Base-by-base conservation (phyloP, 2,113 vertebrate species). In the Myocastor coypus region DNA sequence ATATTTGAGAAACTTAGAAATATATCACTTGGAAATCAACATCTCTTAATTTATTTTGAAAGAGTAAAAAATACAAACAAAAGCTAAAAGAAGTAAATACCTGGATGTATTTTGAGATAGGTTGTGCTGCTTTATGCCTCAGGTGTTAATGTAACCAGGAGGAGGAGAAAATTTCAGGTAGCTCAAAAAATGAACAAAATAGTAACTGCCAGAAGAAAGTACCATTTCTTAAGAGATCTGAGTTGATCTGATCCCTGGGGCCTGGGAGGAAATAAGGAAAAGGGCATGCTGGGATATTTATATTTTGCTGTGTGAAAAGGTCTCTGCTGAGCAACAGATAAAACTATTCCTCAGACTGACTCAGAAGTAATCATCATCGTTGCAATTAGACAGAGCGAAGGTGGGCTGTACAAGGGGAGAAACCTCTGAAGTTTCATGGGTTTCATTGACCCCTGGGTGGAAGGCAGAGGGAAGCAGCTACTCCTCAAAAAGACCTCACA, bases 41-140 rank as follows among this genome's bases (percentile, higher is more conserved):
- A 98, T 97, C 94, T 98, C 98, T 98, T 98, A 98, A 98, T 99
- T 99, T 98, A 98, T 98, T 98, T 98, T 81, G 77, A 94, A 97
- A 97, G 69, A 97, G 88, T 96, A 73, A 96, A 97, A 98, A 98
- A 97, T 0, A 13, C 91, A 89, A 63, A 94, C 82, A 87, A 93
- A 96, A 77, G 89, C 17, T 94, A 83, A 66, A 89, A 93, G 42
- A 95, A 97, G 96, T 83, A 55, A 96, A 86, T 88, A 86, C 66
- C 68, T 81, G 16, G 40, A 34, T 95, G 59, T 82, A 16, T 57
- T 89, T 83, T 34, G 66, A 80, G 89, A 55, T 46, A 28, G 81
- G n/a, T 86, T 89, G 42, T 91, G 10, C 91, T 93, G 97, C 88
- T 7, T 30, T 84, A 1, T 69, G 89, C 63, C 95, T 98, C 68